These are phyloP conservation scores for Lithophane leautieri DNA, from an alignment of 2,888 invertebrate genomes.

Conservation along the genomic window DNA sequence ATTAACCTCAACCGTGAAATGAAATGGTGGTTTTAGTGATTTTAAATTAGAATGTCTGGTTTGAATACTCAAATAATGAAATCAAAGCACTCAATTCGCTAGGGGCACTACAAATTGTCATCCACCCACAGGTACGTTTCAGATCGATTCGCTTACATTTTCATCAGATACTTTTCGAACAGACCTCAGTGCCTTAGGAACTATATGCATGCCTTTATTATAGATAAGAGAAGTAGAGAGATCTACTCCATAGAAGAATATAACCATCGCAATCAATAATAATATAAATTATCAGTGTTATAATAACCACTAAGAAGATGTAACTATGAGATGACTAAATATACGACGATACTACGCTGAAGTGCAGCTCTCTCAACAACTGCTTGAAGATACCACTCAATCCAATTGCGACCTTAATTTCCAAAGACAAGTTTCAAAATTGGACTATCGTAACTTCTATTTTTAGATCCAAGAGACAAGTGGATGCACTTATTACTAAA, in stretches of 20 bases:
- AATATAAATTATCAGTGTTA: constrained; percentile 1
- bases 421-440: constrained; percentile 52
- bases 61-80: neutral
- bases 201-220: neutral
- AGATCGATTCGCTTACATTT: neutral
- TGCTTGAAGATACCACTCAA: constrained; percentile 27
- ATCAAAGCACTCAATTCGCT: neutral
- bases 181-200: neutral
- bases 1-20: neutral
- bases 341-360: constrained; percentile 27
- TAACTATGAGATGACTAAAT: constrained; percentile 25
- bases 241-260: neutral
- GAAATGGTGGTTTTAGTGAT: no score
- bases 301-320: constrained; percentile 5
- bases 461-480: constrained; percentile 71
- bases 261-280: neutral
- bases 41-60: no score
- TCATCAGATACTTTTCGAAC: neutral
- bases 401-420: constrained; percentile 54
- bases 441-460: constrained; percentile 42
- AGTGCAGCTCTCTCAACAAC: constrained; percentile 60
- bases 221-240: neutral
- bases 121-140: neutral
- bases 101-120: neutral
- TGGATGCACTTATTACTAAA: constrained; percentile 71